phyloP scores from a whole-genome alignment of 2,113 vertebrate genomes.

The Dicrurus megarhynchus region DNA sequence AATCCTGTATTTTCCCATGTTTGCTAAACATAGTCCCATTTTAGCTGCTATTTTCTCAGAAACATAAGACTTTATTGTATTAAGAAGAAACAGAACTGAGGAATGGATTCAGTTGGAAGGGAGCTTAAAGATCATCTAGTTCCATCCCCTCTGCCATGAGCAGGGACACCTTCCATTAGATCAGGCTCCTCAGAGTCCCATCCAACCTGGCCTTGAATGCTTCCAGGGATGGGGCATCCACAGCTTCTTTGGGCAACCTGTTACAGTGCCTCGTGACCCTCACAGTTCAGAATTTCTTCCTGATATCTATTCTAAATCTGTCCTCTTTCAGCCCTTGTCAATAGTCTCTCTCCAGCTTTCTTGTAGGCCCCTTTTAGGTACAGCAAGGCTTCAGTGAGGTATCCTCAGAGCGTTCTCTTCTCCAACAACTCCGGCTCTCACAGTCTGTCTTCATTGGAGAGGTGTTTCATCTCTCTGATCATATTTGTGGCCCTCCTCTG shows the following conservation, averaged over 20 bases:
- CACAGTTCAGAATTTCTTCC: neutral
- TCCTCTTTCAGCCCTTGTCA: neutral
- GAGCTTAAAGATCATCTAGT: neutral
- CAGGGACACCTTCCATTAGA: neutral
- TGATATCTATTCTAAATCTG: neutral
- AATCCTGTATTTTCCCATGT: slow-evolving; percentile 27
- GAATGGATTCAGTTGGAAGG: neutral
- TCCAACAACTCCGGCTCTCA: neutral
- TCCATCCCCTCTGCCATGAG: neutral
- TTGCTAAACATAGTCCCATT: slow-evolving; percentile 47
- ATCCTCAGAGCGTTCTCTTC: fast-evolving
- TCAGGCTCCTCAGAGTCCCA: neutral
- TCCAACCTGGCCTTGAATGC: neutral
- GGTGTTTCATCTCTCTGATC: neutral
- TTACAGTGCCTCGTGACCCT: neutral
- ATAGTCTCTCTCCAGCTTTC: neutral
- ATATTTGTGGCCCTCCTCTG: neutral
- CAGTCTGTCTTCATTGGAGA: neutral
- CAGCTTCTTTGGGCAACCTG: fast-evolving
- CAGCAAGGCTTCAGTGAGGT: neutral
- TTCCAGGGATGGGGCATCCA: neutral
- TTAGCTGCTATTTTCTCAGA: slow-evolving; percentile 60
- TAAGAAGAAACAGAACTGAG: neutral
- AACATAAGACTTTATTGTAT: slow-evolving; percentile 44
- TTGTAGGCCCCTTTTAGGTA: neutral